Percentiles rank a stretch among this genome's conserved stretches.
phyloP scores from a whole-genome alignment of 2,797 vertebrate genomes.

The Liasis olivaceus region DNA sequence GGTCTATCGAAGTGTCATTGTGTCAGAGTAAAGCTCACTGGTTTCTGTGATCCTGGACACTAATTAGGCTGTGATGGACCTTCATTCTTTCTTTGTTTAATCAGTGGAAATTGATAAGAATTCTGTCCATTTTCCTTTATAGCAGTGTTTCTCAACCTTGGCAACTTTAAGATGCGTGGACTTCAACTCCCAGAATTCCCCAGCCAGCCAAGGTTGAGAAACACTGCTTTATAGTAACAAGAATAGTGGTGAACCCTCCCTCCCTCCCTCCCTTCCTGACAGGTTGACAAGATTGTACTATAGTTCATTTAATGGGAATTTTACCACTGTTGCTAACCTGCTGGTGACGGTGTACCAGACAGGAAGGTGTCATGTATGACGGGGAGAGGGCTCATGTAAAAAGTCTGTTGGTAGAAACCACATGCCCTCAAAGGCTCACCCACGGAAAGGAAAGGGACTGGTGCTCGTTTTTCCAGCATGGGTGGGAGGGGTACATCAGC shows the following conservation, averaged over 20 bases:
- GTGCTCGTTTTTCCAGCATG: not conserved
- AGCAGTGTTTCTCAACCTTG: no score
- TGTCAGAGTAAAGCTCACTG: not conserved
- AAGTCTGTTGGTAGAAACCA: not conserved
- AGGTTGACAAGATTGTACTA: not conserved
- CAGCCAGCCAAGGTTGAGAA: no score
- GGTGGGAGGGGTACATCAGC: not conserved
- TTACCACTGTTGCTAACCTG: not conserved
- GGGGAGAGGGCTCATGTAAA: not conserved
- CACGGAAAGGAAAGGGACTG: not conserved
- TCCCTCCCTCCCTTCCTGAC: not conserved
- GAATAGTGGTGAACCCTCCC: not conserved
- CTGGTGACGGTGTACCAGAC: not conserved
- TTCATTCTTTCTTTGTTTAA: not conserved
- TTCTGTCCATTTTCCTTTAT: not conserved
- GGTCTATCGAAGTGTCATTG: not conserved
- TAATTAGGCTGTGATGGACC: not conserved
- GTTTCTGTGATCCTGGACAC: not conserved
- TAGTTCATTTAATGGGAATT: not conserved
- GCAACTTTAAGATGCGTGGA: no score
- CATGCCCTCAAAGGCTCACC: not conserved
- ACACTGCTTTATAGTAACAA: not conserved
- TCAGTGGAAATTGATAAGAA: not conserved
- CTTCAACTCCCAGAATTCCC: no score
- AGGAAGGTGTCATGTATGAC: not conserved